These are phyloP conservation scores for Trididemnum clinides DNA, from an alignment of 23 tunicate species.

Conservation along the genomic window DNA sequence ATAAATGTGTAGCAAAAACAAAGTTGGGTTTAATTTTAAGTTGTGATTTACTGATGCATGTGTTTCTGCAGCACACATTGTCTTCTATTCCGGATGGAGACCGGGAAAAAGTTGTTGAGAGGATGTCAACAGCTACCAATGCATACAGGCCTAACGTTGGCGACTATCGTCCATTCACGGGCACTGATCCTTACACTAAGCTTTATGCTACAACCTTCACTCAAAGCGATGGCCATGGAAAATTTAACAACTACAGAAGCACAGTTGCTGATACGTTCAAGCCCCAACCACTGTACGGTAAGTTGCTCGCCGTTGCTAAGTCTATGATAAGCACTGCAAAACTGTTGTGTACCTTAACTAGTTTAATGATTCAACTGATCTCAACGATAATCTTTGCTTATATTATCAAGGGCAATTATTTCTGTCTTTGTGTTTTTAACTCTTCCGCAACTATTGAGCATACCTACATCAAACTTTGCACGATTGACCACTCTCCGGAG, in stretches of 20 bases:
- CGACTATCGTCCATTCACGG: not conserved
- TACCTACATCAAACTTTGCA: too few species aligned
- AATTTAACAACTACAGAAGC: slow-evolving; percentile 57
- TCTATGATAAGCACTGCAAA: too few species aligned
- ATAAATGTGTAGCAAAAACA: too few species aligned
- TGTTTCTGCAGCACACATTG: slow-evolving; percentile 16
- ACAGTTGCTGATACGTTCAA: slow-evolving; percentile 51
- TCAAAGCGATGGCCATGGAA: slow-evolving; percentile 64
- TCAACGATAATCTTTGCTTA: too few species aligned
- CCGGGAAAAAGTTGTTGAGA: slow-evolving; percentile 59
- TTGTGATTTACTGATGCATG: not conserved
- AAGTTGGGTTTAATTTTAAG: too few species aligned
- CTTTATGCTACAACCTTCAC: slow-evolving; percentile 73
- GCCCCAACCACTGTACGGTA: slow-evolving; percentile 16
- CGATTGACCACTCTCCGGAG: too few species aligned
- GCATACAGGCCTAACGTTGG: slow-evolving; percentile 32
- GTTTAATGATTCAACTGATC: too few species aligned
- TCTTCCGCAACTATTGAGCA: too few species aligned
- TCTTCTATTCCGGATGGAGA: slow-evolving; percentile 89
- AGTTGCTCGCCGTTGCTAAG: too few species aligned
- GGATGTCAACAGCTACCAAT: slow-evolving; percentile 45
- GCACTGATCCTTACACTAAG: slow-evolving; percentile 47
- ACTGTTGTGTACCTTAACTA: too few species aligned
- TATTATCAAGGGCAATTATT: too few species aligned
- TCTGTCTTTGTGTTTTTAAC: too few species aligned